Conservation (phyloP, 2,113 vertebrate species). For the Epinephelus fuscoguttatus region DNA sequence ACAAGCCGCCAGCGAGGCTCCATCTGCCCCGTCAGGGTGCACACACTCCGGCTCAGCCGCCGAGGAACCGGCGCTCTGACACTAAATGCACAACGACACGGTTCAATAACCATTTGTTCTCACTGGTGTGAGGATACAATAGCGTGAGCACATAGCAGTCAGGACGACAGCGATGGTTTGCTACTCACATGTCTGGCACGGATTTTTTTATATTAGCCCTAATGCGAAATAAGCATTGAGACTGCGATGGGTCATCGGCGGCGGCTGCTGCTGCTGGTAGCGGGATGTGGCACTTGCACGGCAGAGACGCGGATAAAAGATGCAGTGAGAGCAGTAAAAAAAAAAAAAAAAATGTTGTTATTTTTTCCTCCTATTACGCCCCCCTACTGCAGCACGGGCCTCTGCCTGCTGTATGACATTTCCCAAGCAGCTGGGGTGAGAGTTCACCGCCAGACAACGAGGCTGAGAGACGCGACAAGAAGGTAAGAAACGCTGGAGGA, state of each 20-base stretch:
- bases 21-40: constrained; percentile 41
- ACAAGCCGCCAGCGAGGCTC: constrained; percentile 58
- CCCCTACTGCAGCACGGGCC: constrained; percentile 88
- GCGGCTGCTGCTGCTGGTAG: constrained; percentile 53
- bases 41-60: constrained; percentile 20
- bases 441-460: constrained; percentile 88
- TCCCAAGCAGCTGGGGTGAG: constrained; percentile 86
- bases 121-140: constrained; percentile 41
- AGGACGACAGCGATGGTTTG: constrained; percentile 74
- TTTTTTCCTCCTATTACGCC: constrained; percentile 77
- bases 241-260: constrained; percentile 63
- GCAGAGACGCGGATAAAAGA: constrained; percentile 62
- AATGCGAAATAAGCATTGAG: constrained; percentile 71
- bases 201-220: constrained; percentile 64
- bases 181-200: constrained; percentile 88
- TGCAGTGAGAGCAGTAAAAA: constrained; percentile 68
- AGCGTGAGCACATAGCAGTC: constrained; percentile 46
- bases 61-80: constrained; percentile 40
- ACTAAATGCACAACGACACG: constrained; percentile 51
- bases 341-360: constrained; percentile 67
- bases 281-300: constrained; percentile 73
- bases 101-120: constrained; percentile 48
- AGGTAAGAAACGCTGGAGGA: constrained; percentile 87
- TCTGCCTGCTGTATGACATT: constrained; percentile 86
- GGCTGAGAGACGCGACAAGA: constrained; percentile 81